Evolutionary conservation across 2,113 vertebrate species (phyloP), one percentile per base, ranked within the genome.

Genomic region (Channa argus): DNA sequence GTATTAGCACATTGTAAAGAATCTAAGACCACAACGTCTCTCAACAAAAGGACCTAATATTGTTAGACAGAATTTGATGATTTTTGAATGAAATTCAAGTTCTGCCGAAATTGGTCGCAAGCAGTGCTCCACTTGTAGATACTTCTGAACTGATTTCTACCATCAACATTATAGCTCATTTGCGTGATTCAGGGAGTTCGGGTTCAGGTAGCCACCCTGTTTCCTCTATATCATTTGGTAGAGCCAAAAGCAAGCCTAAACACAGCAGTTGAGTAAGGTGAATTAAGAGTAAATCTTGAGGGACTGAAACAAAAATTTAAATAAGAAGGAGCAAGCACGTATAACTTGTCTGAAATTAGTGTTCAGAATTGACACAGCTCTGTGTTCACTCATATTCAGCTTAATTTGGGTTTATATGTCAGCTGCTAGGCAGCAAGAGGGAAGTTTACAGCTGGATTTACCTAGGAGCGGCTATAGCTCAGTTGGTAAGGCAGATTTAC

Each of bases 371-470:
- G 6, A 5, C 51, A 54, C 36, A 11, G 15, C 11, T n/a, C n/a
- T 41, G 33, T 51, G 38, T 52, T 15, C 3, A 4, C 11, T 14
- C 14, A 5, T 45, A 37, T 43, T 75, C 33, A 24, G 44, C 50
- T 41, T 55, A n/a, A 41, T 24, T 3, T 44, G 1, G 5, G 46
- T 52, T 45, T 24, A 13, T 38, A 2, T 54, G 50, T 56, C 12
- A 52, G 11, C 38, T 49, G 24, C 44, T 43, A 7, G 47, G 14
- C 15, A 37, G 4, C 24, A 15, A 62, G 43, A 3, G 13, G 45
- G 36, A 47, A 52, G 76, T 77, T 87, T 84, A 86, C 7, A 47
- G 37, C 49, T 4, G 9, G 72, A 85, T 85, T 82, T 72, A 24
- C 24, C 24, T 24, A 24, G 24, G 1, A 1, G 24, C 24, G 24